These are phyloP conservation scores for Imbricaverruca yamaguchii DNA, from an alignment of 2,888 invertebrate species.

Conservation along the genomic window DNA sequence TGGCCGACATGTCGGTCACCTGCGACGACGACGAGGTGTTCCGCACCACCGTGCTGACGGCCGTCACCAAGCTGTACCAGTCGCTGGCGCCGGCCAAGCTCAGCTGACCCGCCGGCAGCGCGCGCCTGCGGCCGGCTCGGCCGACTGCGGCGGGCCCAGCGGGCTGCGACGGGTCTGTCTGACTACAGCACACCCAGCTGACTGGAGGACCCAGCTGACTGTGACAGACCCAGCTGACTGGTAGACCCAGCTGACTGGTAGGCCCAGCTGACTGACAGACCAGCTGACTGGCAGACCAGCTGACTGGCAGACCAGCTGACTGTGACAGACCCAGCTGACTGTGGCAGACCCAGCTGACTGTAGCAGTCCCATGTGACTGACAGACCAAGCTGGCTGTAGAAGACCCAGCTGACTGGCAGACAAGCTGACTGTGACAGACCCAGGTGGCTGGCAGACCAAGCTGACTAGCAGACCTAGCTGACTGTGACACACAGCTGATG, in stretches of 20 bases:
- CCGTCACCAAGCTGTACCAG: slow-evolving; percentile 60
- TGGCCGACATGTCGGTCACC: slow-evolving; percentile 67
- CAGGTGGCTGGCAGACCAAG: no score
- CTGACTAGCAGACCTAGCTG: not conserved
- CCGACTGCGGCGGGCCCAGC: slow-evolving; percentile 47
- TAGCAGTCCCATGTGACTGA: no score
- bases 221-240: not conserved
- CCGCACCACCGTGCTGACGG: slow-evolving; percentile 75
- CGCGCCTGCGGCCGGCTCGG: not conserved
- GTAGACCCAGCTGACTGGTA: not conserved
- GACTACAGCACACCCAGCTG: no score
- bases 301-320: no score
- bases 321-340: no score
- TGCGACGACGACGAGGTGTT: slow-evolving; percentile 73
- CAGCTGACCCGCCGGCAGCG: not conserved
- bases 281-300: no score
- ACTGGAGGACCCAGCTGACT: not conserved
- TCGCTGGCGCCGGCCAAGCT: not conserved
- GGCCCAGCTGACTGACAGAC: no score
- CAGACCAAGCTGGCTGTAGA: no score
- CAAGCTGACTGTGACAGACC: no score
- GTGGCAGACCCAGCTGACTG: no score
- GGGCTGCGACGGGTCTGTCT: slow-evolving; percentile 38
- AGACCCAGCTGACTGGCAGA: no score
- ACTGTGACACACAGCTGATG: not conserved